A percentile compares a stretch with the other conserved stretches of the same genome.
phyloP scores from a whole-genome alignment of 2,888 invertebrate genomes.

The Hetaerina titia region DNA sequence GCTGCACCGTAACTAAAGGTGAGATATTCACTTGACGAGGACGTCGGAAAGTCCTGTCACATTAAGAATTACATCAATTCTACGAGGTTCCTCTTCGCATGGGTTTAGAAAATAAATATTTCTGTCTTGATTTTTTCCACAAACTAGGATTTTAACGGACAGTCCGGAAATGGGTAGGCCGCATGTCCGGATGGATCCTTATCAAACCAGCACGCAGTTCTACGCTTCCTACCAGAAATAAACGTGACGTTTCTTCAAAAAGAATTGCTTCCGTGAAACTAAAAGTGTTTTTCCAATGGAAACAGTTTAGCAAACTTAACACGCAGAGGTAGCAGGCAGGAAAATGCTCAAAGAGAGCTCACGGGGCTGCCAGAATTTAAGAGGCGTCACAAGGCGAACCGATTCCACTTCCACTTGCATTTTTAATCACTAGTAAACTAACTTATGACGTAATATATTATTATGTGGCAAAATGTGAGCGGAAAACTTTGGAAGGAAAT shows the following conservation, averaged over 20 bases:
- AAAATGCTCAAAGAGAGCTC: neutral
- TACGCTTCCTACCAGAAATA: neutral
- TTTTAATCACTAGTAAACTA: neutral
- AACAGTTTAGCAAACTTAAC: neutral
- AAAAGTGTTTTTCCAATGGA: neutral
- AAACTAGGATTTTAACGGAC: neutral
- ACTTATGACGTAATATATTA: too few species aligned
- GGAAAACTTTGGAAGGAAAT: too few species aligned
- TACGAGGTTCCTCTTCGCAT: neutral
- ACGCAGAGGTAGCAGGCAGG: neutral
- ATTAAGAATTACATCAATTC: neutral
- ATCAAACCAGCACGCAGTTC: slow-evolving; percentile 6
- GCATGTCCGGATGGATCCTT: neutral
- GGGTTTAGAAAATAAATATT: neutral
- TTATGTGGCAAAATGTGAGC: too few species aligned
- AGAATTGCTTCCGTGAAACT: neutral
- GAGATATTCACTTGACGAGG: neutral
- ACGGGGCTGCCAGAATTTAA: neutral
- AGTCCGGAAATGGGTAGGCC: neutral
- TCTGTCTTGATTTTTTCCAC: neutral
- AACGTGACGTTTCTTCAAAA: slow-evolving; percentile 15
- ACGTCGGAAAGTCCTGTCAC: slow-evolving; percentile 12
- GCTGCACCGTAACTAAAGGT: neutral
- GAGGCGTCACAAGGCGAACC: neutral
- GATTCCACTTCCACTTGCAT: neutral